Percentiles rank a stretch among this genome's conserved stretches.
These are phyloP conservation scores for Hipposideros larvatus DNA, from an alignment of 2,797 vertebrate species.

Conservation along the genomic window DNA sequence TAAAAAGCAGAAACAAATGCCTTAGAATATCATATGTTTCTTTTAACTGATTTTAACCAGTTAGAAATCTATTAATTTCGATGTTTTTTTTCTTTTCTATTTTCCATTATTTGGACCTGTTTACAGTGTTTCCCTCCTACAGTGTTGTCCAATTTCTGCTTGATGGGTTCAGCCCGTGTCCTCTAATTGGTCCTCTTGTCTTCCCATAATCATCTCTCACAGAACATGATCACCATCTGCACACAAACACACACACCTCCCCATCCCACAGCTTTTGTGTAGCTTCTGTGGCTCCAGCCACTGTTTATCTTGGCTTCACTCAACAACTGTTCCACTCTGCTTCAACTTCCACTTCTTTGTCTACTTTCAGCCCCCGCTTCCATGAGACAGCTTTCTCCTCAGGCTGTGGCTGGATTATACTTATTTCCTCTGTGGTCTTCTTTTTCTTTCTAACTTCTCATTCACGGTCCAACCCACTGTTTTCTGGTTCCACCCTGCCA, in stretches of 20 bases:
- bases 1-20: slow-evolving; percentile 1
- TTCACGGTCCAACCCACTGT: background rate
- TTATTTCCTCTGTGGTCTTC: background rate
- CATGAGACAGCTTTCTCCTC: background rate
- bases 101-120: background rate
- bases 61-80: background rate
- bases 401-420: background rate
- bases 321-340: background rate
- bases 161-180: background rate
- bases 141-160: background rate
- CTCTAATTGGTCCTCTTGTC: background rate
- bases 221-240: background rate
- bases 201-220: background rate
- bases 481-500: background rate
- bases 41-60: background rate
- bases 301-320: background rate
- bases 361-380: background rate
- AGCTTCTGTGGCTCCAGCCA: background rate
- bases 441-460: background rate
- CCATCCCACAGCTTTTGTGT: fast-evolving
- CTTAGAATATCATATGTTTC: background rate
- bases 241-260: no score
- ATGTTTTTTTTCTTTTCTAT: background rate
- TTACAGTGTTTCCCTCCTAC: background rate
- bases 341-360: background rate